phyloP scores from a whole-genome alignment of 2,888 invertebrate species.

The Prenolepis imparis region DNA sequence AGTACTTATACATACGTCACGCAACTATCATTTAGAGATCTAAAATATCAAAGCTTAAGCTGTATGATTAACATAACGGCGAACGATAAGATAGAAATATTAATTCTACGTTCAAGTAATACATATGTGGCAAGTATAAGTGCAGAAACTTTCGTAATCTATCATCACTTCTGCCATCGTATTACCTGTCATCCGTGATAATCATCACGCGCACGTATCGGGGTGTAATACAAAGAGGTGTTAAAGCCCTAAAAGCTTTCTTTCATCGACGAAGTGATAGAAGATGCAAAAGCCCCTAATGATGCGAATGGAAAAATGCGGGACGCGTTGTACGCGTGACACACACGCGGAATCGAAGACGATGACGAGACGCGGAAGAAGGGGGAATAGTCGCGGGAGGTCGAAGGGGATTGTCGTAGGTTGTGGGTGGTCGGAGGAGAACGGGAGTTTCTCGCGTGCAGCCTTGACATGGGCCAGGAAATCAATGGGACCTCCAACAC shows the following conservation, averaged over 20 bases:
- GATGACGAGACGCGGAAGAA: constrained; percentile 25
- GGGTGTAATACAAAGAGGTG: not conserved
- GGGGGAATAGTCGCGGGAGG: constrained; percentile 63
- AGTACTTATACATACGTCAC: not conserved
- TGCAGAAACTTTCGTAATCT: constrained; percentile 27
- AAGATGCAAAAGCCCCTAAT: constrained; percentile 2
- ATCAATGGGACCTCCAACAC: constrained; percentile 86
- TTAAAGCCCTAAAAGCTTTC: constrained; percentile 30
- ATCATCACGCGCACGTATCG: constrained; percentile 39
- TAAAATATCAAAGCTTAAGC: constrained; percentile 6
- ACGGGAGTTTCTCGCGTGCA: constrained; percentile 84
- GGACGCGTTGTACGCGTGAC: constrained; percentile 10
- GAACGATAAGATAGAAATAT: constrained; percentile 8
- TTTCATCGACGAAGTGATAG: constrained; percentile 22
- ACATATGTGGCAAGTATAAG: not conserved
- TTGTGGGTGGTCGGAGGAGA: constrained; percentile 74
- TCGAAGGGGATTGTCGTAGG: constrained; percentile 76
- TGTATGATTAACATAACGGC: not conserved
- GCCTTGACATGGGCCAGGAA: constrained; percentile 86
- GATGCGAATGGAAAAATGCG: constrained; percentile 18
- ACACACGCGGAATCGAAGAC: constrained; percentile 26
- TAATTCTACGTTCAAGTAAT: constrained; percentile 6
- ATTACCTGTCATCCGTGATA: constrained; percentile 16
- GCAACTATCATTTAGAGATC: not conserved
- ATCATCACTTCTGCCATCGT: constrained; percentile 14